Base-by-base conservation (phyloP, 2,797 vertebrate species). In the Serranus cabrilla region DNA sequence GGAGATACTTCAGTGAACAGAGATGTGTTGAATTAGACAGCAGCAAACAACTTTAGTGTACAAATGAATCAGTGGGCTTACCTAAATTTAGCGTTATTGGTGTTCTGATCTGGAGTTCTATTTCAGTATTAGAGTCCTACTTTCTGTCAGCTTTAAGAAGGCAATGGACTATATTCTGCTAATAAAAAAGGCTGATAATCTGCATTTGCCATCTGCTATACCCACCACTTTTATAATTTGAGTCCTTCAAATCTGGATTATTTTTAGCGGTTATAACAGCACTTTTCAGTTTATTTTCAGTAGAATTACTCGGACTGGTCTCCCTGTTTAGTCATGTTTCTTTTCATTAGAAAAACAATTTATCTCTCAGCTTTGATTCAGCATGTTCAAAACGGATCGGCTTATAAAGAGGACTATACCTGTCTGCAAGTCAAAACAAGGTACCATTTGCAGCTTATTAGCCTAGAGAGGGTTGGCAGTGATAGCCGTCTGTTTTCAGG, bases 381-480 rank as follows among this genome's bases (percentile, higher is more conserved):
- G 0, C 7, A 7, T 27, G 21, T 58, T 51, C 1, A 18, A 20
- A 46, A 25, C 17, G 14, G 25, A 51, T 21, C 25, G 23, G 12
- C 23, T 9, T 5, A 10, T 0, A 7, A 40, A 7, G 13, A 16
- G 6, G 25, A 43, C 18, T 21, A 20, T 39, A 71, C 13, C 61
- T 63, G 34, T 42, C 25, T 58, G 11, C 7, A 58, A 62, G 27
- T 64, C 21, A 27, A 52, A 64, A 65, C 13, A 68, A 25, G 49
- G 11, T 18, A 37, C 5, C 9, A 11, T 70, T 59, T 61, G 61
- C 27, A 56, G 6, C 20, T 42, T 27, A 16, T 18, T 31, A 13
- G 5, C 23, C 37, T 5, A 23, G 37, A 23, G 34, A 23, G 11
- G 52, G 42, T 14, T 5, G 42, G 31, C 31, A 43, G 45, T 20